A percentile compares a stretch with the other conserved stretches of the same genome.
Conservation (phyloP, 2,113 vertebrate species). For the Hucho hucho region DNA sequence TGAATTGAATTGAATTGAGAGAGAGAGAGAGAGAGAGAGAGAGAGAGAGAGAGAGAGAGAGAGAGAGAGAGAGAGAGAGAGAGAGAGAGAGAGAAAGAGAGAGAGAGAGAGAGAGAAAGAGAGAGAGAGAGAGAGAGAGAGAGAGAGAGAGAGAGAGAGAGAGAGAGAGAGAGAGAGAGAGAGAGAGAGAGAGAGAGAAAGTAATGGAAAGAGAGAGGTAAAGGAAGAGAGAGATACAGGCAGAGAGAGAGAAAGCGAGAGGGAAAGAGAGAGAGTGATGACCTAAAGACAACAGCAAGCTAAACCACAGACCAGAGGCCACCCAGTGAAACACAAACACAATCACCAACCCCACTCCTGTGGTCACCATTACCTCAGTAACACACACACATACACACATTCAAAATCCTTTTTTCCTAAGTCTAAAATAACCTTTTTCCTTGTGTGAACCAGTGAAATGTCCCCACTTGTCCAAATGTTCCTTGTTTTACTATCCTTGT, state of each 20-base stretch:
- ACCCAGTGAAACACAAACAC: slow-evolving; percentile 45
- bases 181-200: too few species aligned
- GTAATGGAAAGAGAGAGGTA: background rate
- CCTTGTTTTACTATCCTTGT: too few species aligned
- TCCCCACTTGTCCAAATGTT: too few species aligned
- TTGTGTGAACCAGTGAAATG: too few species aligned
- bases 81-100: slow-evolving; percentile 43
- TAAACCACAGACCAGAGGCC: background rate
- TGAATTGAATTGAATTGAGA: too few species aligned
- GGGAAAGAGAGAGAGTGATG: background rate
- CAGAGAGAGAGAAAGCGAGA: background rate
- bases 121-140: too few species aligned
- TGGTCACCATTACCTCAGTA: slow-evolving; percentile 1
- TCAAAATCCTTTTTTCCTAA: too few species aligned
- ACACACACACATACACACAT: background rate
- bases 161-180: too few species aligned
- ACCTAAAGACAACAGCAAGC: background rate
- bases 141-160: too few species aligned
- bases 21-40: background rate
- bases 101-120: background rate
- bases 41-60: slow-evolving; percentile 44
- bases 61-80: background rate
- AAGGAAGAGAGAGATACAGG: background rate
- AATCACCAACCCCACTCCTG: background rate
- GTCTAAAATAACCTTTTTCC: too few species aligned